Evolutionary conservation across 2,113 vertebrate species (phyloP).

Genomic region (Dasyornis broadbenti): DNA sequence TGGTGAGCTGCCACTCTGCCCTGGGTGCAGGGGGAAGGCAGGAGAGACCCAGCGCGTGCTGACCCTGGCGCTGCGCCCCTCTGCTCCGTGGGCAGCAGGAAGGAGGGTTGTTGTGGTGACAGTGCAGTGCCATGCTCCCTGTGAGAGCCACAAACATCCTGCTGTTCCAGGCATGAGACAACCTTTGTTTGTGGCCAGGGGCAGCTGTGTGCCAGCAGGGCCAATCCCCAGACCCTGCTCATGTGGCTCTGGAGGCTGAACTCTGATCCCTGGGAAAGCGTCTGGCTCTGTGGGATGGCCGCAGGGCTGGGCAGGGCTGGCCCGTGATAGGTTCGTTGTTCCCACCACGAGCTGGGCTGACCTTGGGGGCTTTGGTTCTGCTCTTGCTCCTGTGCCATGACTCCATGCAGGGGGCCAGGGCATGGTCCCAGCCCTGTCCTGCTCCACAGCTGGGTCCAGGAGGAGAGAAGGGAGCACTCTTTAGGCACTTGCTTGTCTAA

Average conservation of each 20-base stretch:
- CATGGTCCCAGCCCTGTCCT: not conserved
- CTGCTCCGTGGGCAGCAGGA: rapidly evolving
- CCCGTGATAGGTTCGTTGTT: not conserved
- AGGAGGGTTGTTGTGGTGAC: not conserved
- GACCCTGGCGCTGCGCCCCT: not conserved
- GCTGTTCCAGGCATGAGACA: conserved; percentile 27
- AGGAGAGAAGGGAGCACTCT: not conserved
- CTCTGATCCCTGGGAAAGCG: not conserved
- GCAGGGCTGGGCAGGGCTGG: not conserved
- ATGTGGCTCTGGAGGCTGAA: not conserved
- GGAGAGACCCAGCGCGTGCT: not conserved
- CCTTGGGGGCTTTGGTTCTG: not conserved
- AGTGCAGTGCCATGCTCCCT: not conserved
- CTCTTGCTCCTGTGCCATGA: not conserved
- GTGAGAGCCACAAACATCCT: conserved; percentile 4
- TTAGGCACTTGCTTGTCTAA: not conserved
- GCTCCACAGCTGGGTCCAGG: not conserved
- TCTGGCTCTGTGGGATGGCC: not conserved
- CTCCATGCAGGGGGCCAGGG: rapidly evolving
- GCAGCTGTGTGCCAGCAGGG: conserved; percentile 29
- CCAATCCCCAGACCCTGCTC: not conserved
- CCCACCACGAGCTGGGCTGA: rapidly evolving
- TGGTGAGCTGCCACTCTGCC: conserved; percentile 76
- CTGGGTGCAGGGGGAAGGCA: not conserved
- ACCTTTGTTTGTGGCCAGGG: not conserved